Base-by-base conservation (phyloP, 1,140 invertebrate genomes). In the Brachionus angularis region DNA sequence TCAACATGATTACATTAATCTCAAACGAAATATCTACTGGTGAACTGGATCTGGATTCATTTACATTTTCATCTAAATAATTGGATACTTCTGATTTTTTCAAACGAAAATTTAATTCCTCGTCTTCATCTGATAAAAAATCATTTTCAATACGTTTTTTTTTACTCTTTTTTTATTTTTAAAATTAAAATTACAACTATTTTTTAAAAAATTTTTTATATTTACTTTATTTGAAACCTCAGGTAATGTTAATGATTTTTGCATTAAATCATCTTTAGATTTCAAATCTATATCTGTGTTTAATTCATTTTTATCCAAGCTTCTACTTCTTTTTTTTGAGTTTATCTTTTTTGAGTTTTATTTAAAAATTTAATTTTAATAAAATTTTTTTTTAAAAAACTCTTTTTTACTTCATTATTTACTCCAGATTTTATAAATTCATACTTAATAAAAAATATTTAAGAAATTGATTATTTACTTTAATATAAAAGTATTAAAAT, bases 21-120 rank as follows among this genome's bases (percentile, higher is more conserved):
- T 58, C 53, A 34, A 58, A 36, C 39, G 53, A 58, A 4, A 58
- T 5, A 39, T 58, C 53, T 23, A 58, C n/a, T 25, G 53, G 53
- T 14, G 53, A 58, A 58, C 53, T 58, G 21, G 27, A 25, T 12
- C 18, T 18, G 2, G 53, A 58, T n/a, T n/a, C n/a, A 39, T 14
- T 39, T n/a, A 25, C 10, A 23, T 8, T 36, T 36, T 58, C 16
- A 21, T 18, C 25, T 36, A 23, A 25, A 3, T n/a, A n/a, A n/a
- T 36, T 23, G 33, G 21, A 10, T 23, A 18, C 39, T 14, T 58
- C 18, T n/a, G 25, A 5, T 23, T 39, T 39, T 5, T 39, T n/a
- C 8, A 58, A 2, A 1, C 18, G 8, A 39, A 58, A 58, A 25
- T 58, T 58, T 25, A 58, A 34, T 39, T 58, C 53, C 23, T 58